These are phyloP conservation scores for Enteromius afrohamiltoni DNA, from an alignment of 2,797 vertebrate species.

Conservation along the genomic window DNA sequence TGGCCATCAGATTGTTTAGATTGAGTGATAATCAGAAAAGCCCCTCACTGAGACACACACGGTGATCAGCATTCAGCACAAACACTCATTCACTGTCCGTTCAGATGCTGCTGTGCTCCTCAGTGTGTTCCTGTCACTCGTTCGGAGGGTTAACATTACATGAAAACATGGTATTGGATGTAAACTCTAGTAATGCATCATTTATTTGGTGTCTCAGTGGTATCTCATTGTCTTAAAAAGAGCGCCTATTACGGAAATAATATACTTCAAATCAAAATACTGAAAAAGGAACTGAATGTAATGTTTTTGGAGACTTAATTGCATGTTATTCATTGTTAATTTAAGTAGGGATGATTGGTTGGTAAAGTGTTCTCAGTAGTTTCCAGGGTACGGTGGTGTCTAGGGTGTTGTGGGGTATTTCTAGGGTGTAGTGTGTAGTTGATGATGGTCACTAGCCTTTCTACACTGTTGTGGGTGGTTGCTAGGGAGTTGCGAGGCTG, in stretches of 20 bases:
- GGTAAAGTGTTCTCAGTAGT: not conserved
- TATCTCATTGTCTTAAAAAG: not conserved
- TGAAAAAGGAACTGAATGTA: not conserved
- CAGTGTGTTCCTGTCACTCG: not conserved
- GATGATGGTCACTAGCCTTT: not conserved
- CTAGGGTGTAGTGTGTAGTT: not conserved
- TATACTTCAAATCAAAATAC: not conserved
- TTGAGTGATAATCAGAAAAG: conserved; percentile 48
- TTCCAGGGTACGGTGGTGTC: not conserved
- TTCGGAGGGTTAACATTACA: not conserved
- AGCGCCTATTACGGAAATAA: not conserved
- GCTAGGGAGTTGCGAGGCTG: not conserved
- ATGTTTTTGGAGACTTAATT: not conserved
- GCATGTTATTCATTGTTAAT: too few relatives aligned
- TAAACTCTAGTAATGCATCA: not conserved
- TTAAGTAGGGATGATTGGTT: not conserved
- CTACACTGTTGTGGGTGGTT: not conserved
- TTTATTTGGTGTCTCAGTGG: not conserved
- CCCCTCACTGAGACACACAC: not conserved
- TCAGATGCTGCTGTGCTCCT: not conserved
- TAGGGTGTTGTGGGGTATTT: not conserved
- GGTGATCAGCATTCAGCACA: not conserved
- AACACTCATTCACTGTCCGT: conserved; percentile 2
- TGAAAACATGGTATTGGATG: not conserved
- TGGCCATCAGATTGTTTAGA: conserved; percentile 54